Evolutionary conservation across 2,113 vertebrate genomes (phyloP).

Genomic region (Aleadryas rufinucha): DNA sequence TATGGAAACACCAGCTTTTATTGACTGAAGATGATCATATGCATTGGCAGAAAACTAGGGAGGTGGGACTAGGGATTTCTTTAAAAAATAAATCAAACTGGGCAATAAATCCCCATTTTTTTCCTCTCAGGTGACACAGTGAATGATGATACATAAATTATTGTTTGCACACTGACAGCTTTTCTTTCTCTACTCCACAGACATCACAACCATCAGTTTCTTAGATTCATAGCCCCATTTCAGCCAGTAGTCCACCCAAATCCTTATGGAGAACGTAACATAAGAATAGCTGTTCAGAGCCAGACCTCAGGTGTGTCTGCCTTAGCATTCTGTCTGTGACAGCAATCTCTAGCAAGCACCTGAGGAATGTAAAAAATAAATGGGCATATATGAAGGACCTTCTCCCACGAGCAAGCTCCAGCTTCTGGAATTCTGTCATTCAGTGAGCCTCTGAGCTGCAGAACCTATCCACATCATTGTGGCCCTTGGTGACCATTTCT

Average conservation of each 20-base stretch:
- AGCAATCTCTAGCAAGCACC: not conserved
- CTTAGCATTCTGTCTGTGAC: not conserved
- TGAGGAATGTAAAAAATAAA: not conserved
- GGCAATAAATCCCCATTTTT: not conserved
- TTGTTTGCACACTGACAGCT: not conserved
- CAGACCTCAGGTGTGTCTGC: not conserved
- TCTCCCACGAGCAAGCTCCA: not conserved
- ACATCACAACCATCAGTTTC: not conserved
- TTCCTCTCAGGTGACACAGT: not conserved
- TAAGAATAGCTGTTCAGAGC: not conserved
- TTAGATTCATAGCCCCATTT: not conserved
- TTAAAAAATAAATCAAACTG: not conserved
- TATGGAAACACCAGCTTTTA: not conserved
- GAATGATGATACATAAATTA: not conserved
- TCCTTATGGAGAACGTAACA: not conserved
- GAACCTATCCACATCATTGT: not conserved
- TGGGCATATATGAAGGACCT: not conserved
- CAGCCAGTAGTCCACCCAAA: not conserved
- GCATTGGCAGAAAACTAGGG: not conserved
- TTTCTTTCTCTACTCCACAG: not conserved
- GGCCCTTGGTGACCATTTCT: not conserved
- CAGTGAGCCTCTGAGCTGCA: not conserved
- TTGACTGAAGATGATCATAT: not conserved
- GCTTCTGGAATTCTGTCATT: not conserved
- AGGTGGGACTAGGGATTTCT: not conserved